Evolutionary conservation across 2,797 vertebrate species (phyloP).

Genomic region (Dromococcyx pavoninus): DNA sequence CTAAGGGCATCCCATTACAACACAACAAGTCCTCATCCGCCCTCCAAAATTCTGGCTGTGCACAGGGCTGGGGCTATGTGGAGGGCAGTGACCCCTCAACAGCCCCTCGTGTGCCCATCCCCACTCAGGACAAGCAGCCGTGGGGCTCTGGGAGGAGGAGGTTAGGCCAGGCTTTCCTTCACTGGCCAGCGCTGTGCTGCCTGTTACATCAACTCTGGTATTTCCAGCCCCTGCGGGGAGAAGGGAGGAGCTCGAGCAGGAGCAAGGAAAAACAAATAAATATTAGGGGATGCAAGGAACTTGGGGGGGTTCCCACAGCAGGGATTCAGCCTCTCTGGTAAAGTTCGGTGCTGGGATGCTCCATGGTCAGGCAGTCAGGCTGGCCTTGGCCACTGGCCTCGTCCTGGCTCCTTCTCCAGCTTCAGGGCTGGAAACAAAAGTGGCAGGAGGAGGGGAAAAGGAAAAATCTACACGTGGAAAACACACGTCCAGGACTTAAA

Average conservation of each 20-base stretch:
- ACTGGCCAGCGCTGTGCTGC: neutral
- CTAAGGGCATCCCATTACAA: neutral
- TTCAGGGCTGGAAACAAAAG: neutral
- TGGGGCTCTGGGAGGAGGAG: neutral
- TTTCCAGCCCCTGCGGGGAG: conserved; percentile 56
- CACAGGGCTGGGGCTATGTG: fast-evolving
- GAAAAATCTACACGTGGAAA: conserved; percentile 31
- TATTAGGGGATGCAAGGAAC: neutral
- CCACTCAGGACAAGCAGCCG: neutral
- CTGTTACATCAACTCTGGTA: conserved; percentile 58
- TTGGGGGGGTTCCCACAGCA: neutral
- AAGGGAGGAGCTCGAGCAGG: neutral
- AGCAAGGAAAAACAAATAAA: neutral
- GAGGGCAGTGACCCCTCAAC: fast-evolving
- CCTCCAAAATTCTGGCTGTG: neutral
- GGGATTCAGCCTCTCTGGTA: fast-evolving
- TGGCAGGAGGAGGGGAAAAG: neutral
- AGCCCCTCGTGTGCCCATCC: neutral
- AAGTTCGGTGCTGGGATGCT: fast-evolving
- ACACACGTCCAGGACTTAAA: neutral
- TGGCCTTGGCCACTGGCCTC: neutral
- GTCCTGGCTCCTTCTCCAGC: neutral
- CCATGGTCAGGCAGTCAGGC: fast-evolving
- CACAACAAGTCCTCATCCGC: neutral
- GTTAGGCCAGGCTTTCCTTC: conserved; percentile 16